Base-by-base conservation (phyloP, 2,797 vertebrate genomes). In the Meda fulgida region DNA sequence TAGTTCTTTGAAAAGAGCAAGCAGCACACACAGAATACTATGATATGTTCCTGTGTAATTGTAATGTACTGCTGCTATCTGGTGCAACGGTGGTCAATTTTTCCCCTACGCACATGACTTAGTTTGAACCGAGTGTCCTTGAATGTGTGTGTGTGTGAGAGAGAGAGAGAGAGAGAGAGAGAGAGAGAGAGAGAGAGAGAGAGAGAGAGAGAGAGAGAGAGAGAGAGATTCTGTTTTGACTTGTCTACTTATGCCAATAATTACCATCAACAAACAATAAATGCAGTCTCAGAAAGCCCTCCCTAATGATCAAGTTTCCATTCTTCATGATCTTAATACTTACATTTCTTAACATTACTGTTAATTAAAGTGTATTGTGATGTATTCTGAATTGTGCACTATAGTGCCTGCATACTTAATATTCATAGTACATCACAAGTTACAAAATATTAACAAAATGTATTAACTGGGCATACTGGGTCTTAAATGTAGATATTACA, bases 171-270 rank as follows among this genome's bases (percentile, higher is more conserved):
- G 8, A 1, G 1, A 8, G 36, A 10, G 8, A 21, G 21, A 19
- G 18, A 34, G 13, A 19, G 19, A 69, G 63, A 72, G 66, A 55
- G 72, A 10, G 9, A 10, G 40, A 10, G 40, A 40, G 9, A 10
- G 2, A 3, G 40, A 40, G 9, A 40, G 9, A 40, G 40, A 40
- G 40, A 7, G 5, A 21, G 21, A n/a, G 23, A 34, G 31, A 14
- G 19, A 69, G 63, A 71, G 65, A 84, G 72, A n/a, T n/a, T n/a
- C n/a, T n/a, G n/a, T 43, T 34, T 40, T 53, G 67, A 70, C 81
- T 84, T 86, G 34, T 38, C 55, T 80, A n/a, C 23, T 79, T 72
- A 72, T 80, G n/a, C 43, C 40, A 66, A 73, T 65, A 73, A 85
- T 73, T 38, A 85, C 69, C 40, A n/a, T 78, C 18, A 58, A 43